A percentile compares a stretch with the other conserved stretches of the same genome.
Conservation (phyloP, 2,888 invertebrate species). For the Cantharis rufa region DNA sequence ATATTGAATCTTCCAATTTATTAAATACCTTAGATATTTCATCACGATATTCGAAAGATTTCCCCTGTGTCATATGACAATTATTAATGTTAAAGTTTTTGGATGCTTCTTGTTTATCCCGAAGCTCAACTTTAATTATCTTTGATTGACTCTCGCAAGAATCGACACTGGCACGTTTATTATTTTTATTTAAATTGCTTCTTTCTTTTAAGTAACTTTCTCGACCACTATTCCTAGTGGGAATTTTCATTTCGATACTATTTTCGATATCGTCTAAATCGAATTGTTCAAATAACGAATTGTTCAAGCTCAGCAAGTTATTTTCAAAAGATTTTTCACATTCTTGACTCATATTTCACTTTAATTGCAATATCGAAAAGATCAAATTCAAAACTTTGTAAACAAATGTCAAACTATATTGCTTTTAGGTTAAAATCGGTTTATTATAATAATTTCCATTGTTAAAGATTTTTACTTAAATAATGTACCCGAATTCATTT, state of each 20-base stretch:
- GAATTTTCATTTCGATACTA: not conserved
- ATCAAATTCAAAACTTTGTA: not conserved
- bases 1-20: constrained; percentile 23
- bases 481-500: not conserved
- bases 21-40: constrained; percentile 41
- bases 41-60: constrained; percentile 4
- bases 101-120: not conserved
- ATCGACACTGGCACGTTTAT: not conserved
- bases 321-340: not conserved
- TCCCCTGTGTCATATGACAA: not conserved
- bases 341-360: not conserved
- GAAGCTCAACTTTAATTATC: not conserved
- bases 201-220: not conserved
- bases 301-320: not conserved
- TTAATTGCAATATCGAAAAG: not conserved
- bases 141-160: not conserved
- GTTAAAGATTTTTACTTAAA: not conserved
- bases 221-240: not conserved
- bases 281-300: not conserved
- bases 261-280: constrained; percentile 1
- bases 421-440: not conserved
- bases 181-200: not conserved
- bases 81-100: not conserved
- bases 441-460: not conserved
- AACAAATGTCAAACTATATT: not conserved